A percentile compares a stretch with the other conserved stretches of the same genome.
phyloP scores from a whole-genome alignment of 2,888 invertebrate genomes.

The Rhabditoides inermis region DNA sequence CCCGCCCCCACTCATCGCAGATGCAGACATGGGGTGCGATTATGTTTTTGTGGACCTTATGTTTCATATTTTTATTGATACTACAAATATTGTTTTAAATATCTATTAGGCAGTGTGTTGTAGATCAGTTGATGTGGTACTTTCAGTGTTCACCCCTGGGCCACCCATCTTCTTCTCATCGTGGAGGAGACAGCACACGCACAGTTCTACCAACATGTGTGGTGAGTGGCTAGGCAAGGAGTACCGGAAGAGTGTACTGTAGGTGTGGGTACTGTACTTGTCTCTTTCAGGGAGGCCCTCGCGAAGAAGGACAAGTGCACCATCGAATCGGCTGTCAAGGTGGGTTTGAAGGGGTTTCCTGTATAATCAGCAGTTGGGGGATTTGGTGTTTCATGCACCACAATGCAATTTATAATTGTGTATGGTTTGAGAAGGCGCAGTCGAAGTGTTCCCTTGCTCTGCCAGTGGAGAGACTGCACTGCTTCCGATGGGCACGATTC shows the following conservation, averaged over 20 bases:
- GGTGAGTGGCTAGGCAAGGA: too few species aligned
- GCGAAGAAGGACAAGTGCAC: constrained; percentile 34
- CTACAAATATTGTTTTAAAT: too few species aligned
- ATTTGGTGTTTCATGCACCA: too few species aligned
- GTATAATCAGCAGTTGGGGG: neutral
- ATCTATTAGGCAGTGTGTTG: neutral
- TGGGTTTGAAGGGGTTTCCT: constrained; percentile 4
- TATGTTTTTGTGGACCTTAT: too few species aligned
- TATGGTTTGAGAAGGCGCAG: constrained; percentile 31
- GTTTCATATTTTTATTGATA: too few species aligned
- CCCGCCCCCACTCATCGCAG: constrained; percentile 37
- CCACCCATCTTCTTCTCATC: constrained; percentile 34
- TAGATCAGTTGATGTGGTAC: neutral
- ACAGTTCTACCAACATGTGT: too few species aligned
- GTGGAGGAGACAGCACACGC: constrained; percentile 35
- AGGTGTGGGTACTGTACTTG: too few species aligned
- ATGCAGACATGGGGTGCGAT: too few species aligned
- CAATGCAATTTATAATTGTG: too few species aligned
- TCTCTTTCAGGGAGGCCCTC: constrained; percentile 24
- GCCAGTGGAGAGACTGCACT: constrained; percentile 27
- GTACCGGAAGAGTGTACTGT: too few species aligned
- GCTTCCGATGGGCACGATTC: constrained; percentile 37
- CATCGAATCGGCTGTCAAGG: constrained; percentile 27
- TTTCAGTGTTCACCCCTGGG: constrained; percentile 27
- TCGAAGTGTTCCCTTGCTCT: constrained; percentile 34